Evolutionary conservation across 2,888 invertebrate genomes (phyloP).

Genomic region (Amblyjoppa fuscipennis): DNA sequence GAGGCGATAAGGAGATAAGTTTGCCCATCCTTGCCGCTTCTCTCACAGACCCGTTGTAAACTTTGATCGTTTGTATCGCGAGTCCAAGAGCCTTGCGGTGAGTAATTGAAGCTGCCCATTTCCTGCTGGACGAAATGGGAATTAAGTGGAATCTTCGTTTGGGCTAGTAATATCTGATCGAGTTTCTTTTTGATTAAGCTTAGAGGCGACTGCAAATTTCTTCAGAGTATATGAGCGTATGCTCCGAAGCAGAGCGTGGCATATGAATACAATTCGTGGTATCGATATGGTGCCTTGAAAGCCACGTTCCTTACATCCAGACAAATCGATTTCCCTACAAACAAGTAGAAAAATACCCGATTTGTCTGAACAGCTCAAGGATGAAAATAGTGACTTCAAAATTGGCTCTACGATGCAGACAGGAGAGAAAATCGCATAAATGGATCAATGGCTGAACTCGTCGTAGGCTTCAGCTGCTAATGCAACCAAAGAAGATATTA

Average conservation of each 20-base stretch:
- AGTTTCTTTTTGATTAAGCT: background rate
- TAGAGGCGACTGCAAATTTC: background rate
- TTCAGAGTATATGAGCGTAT: too few relatives aligned
- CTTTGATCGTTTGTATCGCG: slow-evolving; percentile 62
- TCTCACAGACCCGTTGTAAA: slow-evolving; percentile 41
- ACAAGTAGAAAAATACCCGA: too few relatives aligned
- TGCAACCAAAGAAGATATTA: slow-evolving; percentile 1
- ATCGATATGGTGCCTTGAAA: too few relatives aligned
- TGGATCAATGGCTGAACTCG: background rate
- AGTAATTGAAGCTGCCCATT: background rate
- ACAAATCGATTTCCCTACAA: too few relatives aligned
- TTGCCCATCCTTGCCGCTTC: slow-evolving; percentile 34
- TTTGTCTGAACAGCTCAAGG: too few relatives aligned
- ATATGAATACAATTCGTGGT: too few relatives aligned
- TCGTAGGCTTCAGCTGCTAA: background rate
- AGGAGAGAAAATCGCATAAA: background rate
- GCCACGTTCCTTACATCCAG: background rate
- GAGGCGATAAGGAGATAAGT: slow-evolving; percentile 61
- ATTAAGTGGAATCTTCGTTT: background rate
- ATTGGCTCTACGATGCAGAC: background rate
- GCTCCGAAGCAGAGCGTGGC: too few relatives aligned
- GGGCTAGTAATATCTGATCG: background rate
- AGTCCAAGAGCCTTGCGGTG: background rate
- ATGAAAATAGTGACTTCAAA: background rate
- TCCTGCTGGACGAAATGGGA: background rate